Percentiles rank a stretch among this genome's conserved stretches.
phyloP scores from a whole-genome alignment of 92 coral and sea anemone species.

The Parazoanthus darwini region DNA sequence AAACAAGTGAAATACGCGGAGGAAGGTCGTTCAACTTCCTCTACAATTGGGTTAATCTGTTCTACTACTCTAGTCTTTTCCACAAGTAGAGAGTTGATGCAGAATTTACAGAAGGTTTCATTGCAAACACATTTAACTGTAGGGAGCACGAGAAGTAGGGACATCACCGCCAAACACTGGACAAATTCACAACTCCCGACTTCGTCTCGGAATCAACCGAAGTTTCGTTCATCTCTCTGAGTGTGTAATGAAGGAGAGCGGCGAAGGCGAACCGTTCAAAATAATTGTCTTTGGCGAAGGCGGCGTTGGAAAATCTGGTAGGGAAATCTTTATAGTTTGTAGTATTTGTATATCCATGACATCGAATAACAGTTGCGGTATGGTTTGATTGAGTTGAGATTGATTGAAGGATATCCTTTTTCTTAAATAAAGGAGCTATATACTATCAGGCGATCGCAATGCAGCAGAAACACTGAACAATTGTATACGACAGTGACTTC shows the following conservation, averaged over 20 bases:
- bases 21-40: constrained; percentile 10
- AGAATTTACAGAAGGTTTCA: not conserved
- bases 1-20: constrained; percentile 2
- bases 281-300: constrained; percentile 41
- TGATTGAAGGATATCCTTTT: not conserved
- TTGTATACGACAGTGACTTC: not conserved
- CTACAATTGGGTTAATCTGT: not conserved
- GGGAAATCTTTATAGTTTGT: not conserved
- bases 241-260: constrained; percentile 25
- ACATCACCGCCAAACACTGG: not conserved
- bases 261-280: constrained; percentile 24
- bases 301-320: constrained; percentile 43
- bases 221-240: not conserved
- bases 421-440: not conserved
- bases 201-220: not conserved
- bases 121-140: not conserved
- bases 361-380: not conserved
- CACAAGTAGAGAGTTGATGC: not conserved
- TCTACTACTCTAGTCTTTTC: not conserved
- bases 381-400: not conserved
- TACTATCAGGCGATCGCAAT: not conserved
- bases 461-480: too few relatives aligned
- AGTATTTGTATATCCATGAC: not conserved
- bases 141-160: not conserved
- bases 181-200: not conserved